Evolutionary conservation across 2,888 invertebrate species (phyloP), one percentile per base, ranked within the genome.

Genomic region (Caenorhabditis wallacei): DNA sequence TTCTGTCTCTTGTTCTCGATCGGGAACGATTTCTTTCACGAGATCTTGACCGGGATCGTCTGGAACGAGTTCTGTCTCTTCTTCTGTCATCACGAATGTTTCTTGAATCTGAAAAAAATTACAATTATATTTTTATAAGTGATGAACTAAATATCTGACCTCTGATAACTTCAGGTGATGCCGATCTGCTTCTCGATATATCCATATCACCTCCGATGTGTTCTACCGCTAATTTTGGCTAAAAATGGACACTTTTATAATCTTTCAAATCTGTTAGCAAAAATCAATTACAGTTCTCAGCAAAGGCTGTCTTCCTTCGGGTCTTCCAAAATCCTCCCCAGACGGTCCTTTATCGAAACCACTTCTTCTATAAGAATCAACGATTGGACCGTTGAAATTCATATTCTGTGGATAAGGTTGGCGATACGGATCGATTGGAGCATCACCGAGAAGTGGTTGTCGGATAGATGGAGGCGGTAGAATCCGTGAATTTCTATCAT

Each of bases 121-220:
- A 16, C 8, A 16, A 20, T 22, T 37, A 22, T 1, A 3, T 43
- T n/a, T n/a, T 1, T 30, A 26, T n/a, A 37, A 37, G 1, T 13
- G 43, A 16, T 40, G 37, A 10, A 10, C 4, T 43, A 13, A 7
- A 7, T 4, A 16, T 22, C 61, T 53, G 5, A 75, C 75, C 68
- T 13, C 51, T 76, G 16, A 76, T 40, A 8, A 35, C 18, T 35
- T 64, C 75, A n/a, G 75, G 75, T 1, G 68, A 68, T 13, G 43
- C 10, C 20, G 80, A 80, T n/a, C 74, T 22, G n/a, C 74, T 74
- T 56, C 80, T 61, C 40, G 74, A 26, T 5, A 80, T 80, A 16
- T 80, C 80, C 80, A 80, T 80, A 22, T 80, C 80, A 16, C 80
- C 80, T 1, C 80, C 80, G 7, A 80, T 22, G 10, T 54, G 68